Evolutionary conservation across 2,113 vertebrate species (phyloP).

Genomic region (Mirounga angustirostris): DNA sequence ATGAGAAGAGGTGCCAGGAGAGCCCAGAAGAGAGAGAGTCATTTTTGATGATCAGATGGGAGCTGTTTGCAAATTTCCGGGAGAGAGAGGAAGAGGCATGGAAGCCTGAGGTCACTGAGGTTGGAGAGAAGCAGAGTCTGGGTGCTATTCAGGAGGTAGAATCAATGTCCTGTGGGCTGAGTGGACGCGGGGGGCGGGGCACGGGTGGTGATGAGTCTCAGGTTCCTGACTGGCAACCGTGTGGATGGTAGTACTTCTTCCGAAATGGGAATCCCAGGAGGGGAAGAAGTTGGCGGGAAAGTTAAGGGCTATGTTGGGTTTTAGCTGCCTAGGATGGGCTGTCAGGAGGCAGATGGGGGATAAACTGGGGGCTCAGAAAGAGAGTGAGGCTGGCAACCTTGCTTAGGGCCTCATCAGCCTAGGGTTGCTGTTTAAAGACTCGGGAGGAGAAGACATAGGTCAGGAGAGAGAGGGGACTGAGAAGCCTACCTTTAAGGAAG

Average conservation of each 20-base stretch:
- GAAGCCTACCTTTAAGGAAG: background rate
- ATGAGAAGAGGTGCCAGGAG: background rate
- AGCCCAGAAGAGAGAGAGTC: background rate
- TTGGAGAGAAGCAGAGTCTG: background rate
- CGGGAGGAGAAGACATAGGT: background rate
- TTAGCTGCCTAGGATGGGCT: background rate
- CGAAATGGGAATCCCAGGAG: background rate
- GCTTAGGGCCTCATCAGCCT: background rate
- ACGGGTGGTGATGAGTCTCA: background rate
- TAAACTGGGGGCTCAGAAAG: background rate
- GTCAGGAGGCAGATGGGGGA: background rate
- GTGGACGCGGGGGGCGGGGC: background rate
- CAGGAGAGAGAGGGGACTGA: background rate
- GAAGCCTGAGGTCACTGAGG: background rate
- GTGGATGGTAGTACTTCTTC: background rate
- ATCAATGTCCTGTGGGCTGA: background rate
- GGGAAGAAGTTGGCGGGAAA: no score
- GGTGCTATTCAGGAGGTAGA: background rate
- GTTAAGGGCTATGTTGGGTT: constrained; percentile 30
- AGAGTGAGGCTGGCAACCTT: background rate
- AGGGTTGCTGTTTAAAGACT: background rate
- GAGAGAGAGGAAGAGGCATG: background rate
- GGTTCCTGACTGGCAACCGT: background rate
- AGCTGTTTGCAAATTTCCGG: background rate
- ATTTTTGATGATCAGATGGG: background rate